These are phyloP conservation scores for Polydrusus pterygomalis DNA, from an alignment of 2,888 invertebrate species.

Conservation along the genomic window DNA sequence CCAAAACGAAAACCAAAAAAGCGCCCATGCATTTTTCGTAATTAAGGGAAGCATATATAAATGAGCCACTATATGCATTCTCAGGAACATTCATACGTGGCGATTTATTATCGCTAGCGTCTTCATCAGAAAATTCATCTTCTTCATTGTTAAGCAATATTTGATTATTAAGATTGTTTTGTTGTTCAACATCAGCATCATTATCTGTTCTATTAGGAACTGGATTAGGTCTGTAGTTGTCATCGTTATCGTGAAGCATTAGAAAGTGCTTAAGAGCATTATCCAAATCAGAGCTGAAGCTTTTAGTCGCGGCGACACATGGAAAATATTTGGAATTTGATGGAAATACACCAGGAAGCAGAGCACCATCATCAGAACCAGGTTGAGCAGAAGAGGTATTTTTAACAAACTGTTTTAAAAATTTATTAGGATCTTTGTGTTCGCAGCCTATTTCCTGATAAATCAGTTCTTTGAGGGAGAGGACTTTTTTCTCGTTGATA, in stretches of 20 bases:
- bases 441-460: neutral
- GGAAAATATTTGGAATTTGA: neutral
- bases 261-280: neutral
- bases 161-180: neutral
- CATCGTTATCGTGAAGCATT: neutral
- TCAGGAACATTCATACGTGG: neutral
- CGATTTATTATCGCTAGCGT: neutral
- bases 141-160: neutral
- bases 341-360: neutral
- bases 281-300: neutral
- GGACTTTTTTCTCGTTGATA: neutral
- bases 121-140: neutral
- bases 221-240: neutral
- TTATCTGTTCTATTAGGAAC: neutral
- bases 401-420: neutral
- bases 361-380: neutral
- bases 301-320: neutral
- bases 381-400: neutral
- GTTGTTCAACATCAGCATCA: neutral
- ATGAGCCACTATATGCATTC: neutral
- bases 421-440: neutral
- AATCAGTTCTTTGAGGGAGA: neutral
- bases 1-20: neutral
- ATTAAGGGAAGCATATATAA: neutral
- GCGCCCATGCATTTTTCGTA: neutral